Base-by-base conservation (phyloP, 2,888 invertebrate species). In the Prenolepis imparis region DNA sequence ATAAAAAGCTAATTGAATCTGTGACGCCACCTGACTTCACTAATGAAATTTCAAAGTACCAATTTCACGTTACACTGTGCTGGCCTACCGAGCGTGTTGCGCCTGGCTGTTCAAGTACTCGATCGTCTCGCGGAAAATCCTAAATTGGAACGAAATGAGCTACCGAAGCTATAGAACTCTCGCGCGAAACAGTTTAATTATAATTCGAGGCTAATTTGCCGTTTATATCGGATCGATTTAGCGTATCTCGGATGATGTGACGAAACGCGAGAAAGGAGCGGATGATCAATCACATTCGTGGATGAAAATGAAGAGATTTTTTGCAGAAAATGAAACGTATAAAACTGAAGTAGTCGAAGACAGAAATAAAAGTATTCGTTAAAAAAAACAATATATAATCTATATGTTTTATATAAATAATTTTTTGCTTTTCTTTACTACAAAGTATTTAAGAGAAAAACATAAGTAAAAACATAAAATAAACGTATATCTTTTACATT, bases 31-130 rank as follows among this genome's bases (percentile, higher is more conserved):
- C 94, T 94, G 94, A 94, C 94, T 94, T 93, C 92, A 91, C 94
- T 94, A 94, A 94, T 94, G 94, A 94, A 94, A 94, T 94, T 94
- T 94, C 93, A 93, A 94, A 94, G 93, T 94, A 94, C 93, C 94
- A 94, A 94, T 94, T 94, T 94, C 94, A 94, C 94, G 94, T 93
- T 93, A 92, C 92, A 91, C 90, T 92, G 91, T 92, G 91, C 78
- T 91, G 91, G 91, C 90, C 89, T 90, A 90, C 89, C 91, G 89
- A 87, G 90, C 82, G 83, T 67, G 77, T 67, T 32, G 52, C 57
- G 44, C 63, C 84, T 86, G 87, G 85, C 90, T 89, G 88, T 87
- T 91, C 88, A 90, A 92, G 91, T 92, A 89, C 88, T 86, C 87
- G 88, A 82, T 86, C 82, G 89, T 83, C 83, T 83, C 88, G 85